Base-by-base conservation (phyloP, 2,113 vertebrate species). In the Bujurquina vittata region DNA sequence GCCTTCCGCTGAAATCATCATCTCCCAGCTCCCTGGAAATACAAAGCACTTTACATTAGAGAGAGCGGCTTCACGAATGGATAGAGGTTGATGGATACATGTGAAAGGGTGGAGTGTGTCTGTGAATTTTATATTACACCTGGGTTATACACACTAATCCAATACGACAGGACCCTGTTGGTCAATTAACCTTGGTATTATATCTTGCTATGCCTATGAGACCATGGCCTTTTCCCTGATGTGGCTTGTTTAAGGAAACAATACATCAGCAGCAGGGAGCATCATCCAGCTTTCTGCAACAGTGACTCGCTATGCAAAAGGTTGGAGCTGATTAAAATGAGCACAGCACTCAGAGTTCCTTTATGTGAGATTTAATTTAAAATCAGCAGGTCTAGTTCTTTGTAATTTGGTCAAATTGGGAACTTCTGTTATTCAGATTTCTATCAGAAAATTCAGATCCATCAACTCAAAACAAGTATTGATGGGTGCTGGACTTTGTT, bases 131-230 rank as follows among this genome's bases (percentile, higher is more conserved):
- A 87, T 87, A 80, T 80, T 89, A 79, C 82, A 91, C 88, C 72
- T 88, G 84, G 77, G 83, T 89, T 90, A 87, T 81, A 85, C 80
- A 31, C 84, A 54, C 79, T 95, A 94, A 95, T 94, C 83, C 85
- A 89, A 90, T 91, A 82, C 90, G 94, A 93, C 93, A 93, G 83
- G 85, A 91, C 84, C 20, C 84, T 93, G 93, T 93, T 93, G 94
- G 93, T 94, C 93, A 95, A 94, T 96, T 95, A 95, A 94, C 94
- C 94, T 94, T 90, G 77, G 91, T 87, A 89, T 92, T 91, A 92
- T 77, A 91, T 90, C 92, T 92, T 87, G 92, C 93, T 93, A 91
- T 83, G 91, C 85, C 88, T 62, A 81, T 20, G 77, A 88, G 81
- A 77, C 75, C 29, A 59, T 10, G 79, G n/a, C 84, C 83, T 84